phyloP scores from a whole-genome alignment of 2,888 invertebrate genomes.

The Iselma pallidipennis region DNA sequence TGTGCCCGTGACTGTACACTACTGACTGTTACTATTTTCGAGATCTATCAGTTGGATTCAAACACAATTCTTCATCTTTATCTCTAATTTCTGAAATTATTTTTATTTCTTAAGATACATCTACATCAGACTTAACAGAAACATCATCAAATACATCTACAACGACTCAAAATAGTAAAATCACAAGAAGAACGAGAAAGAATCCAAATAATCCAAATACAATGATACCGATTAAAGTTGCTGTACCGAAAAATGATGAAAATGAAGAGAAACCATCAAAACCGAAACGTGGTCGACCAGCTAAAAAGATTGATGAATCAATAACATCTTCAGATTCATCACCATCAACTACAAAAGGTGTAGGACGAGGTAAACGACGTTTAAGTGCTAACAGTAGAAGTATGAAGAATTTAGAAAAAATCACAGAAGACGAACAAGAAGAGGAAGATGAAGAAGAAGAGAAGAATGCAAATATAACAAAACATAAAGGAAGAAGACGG shows the following conservation, averaged over 20 bases:
- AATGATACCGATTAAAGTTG: background rate
- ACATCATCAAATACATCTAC: background rate
- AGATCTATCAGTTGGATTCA: too few relatives aligned
- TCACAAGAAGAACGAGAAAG: background rate
- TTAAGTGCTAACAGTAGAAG: slow-evolving; percentile 2
- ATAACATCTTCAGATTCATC: background rate
- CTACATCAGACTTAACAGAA: background rate
- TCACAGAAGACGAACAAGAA: background rate
- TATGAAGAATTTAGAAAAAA: background rate
- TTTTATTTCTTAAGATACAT: background rate
- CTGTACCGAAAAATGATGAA: background rate
- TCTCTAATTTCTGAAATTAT: too few relatives aligned
- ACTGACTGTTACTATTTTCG: too few relatives aligned
- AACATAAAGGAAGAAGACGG: background rate
- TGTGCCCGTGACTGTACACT: too few relatives aligned
- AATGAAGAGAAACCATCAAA: background rate
- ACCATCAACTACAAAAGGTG: background rate
- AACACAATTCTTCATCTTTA: too few relatives aligned
- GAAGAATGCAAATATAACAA: background rate
- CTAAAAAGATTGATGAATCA: background rate
- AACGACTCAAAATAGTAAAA: background rate
- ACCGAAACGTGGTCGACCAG: background rate
- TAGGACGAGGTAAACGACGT: background rate
- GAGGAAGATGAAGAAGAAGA: background rate
- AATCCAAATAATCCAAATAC: background rate